These are phyloP conservation scores for Dysmachus trigonus DNA, from an alignment of 2,888 invertebrate genomes.

Conservation along the genomic window DNA sequence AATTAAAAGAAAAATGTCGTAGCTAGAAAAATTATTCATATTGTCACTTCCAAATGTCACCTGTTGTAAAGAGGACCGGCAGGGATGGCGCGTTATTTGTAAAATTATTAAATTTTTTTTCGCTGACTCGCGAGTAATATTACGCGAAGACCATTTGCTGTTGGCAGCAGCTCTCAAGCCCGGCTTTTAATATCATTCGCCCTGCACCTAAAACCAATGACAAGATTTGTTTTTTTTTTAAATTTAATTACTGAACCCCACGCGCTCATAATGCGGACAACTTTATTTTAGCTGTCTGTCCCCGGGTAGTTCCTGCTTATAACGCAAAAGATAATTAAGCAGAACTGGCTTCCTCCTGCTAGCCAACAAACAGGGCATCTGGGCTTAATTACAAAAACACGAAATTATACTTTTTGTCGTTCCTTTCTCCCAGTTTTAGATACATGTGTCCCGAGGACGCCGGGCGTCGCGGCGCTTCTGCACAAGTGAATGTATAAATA, in stretches of 20 bases:
- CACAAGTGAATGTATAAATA: background rate
- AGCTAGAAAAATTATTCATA: slow-evolving; percentile 38
- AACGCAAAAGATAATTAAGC: slow-evolving; percentile 33
- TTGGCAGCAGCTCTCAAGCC: background rate
- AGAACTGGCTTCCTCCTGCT: background rate
- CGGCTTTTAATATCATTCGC: background rate
- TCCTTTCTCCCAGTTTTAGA: background rate
- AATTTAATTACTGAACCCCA: slow-evolving; percentile 37
- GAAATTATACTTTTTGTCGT: slow-evolving; percentile 35
- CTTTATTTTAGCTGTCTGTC: slow-evolving; percentile 16
- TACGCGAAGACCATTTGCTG: background rate
- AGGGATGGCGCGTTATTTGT: background rate
- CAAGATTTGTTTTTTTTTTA: slow-evolving; percentile 38
- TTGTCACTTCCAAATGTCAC: slow-evolving; percentile 38
- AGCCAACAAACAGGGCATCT: slow-evolving; percentile 6
- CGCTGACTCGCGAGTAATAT: background rate
- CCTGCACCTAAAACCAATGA: slow-evolving; percentile 26
- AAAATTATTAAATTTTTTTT: slow-evolving; percentile 23
- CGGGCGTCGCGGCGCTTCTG: background rate
- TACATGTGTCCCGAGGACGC: background rate
- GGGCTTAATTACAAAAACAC: slow-evolving; percentile 41
- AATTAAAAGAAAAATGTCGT: slow-evolving; percentile 36
- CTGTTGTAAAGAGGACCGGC: slow-evolving; percentile 4
- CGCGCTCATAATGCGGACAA: slow-evolving; percentile 37
- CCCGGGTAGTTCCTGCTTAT: slow-evolving; percentile 14